Base-by-base conservation (phyloP, 2,888 invertebrate genomes). In the Hedya salicella region DNA sequence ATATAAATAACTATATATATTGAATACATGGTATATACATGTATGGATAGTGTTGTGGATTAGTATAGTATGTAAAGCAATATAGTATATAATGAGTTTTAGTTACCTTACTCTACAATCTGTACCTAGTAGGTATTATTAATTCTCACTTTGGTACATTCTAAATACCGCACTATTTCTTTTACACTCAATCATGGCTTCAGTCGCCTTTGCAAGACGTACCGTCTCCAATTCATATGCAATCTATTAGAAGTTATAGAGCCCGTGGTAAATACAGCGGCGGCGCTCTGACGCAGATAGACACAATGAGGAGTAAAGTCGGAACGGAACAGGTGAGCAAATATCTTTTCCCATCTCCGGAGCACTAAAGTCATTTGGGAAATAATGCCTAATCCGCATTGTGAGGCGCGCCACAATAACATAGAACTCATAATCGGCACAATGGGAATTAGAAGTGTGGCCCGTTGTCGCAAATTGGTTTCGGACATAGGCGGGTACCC, bases 401-500 rank as follows among this genome's bases (percentile, higher is more conserved):
- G 87, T 89, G 72, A 66, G 65, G 69, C 59, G 70, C 78, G 74
- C 81, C 85, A 87, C 88, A 89, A 90, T 88, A 89, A 88, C 89
- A 87, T 73, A 75, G 81, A 25, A 81, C 78, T 85, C 79, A 83
- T 84, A 83, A 78, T 77, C 75, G 73, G 71, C 71, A 89, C 87
- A 91, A 91, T 86, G 70, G 86, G 90, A 82, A 88, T 91, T 89
- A 90, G 87, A 86, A 89, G 89, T 86, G 85, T 78, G 81, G 77
- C 59, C 86, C 79, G 87, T 90, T 91, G 89, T 91, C 77, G 81
- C 85, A 89, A 91, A 91, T 91, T 91, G 87, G 89, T 81, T 83
- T 60, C 50, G 53, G 59, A 21, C 53, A 53, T 54, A 17, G 60
- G 53, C 64, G 36, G 79, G 87, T 80, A 82, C 80, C 80, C 83